Conservation (phyloP, 23 tunicate species). For the Oikopleura vanhoeffeni region DNA sequence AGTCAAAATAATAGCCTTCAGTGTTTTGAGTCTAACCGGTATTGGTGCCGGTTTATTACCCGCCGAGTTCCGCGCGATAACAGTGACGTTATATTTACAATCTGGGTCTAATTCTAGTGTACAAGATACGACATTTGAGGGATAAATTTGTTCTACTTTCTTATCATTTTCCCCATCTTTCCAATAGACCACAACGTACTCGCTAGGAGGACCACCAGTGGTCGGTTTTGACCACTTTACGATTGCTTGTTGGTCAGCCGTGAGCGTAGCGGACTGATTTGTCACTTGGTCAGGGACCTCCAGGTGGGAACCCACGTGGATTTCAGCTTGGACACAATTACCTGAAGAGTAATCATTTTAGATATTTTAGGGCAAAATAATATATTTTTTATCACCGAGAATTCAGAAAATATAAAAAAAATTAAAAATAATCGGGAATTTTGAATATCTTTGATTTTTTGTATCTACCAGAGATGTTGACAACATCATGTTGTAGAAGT, state of each 20-base stretch:
- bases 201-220: conserved; percentile 3
- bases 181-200: conserved; percentile 9
- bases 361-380: too few relatives aligned
- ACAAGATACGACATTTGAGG: not conserved
- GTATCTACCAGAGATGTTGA: too few relatives aligned
- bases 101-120: not conserved
- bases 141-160: not conserved
- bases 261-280: not conserved
- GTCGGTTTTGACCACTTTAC: not conserved
- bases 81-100: not conserved
- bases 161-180: not conserved
- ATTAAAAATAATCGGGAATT: too few relatives aligned
- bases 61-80: conserved; percentile 14
- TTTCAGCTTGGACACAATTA: conserved; percentile 3
- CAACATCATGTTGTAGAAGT: too few relatives aligned
- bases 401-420: too few relatives aligned
- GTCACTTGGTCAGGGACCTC: conserved; percentile 15
- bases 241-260: not conserved
- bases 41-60: not conserved
- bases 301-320: not conserved
- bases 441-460: too few relatives aligned
- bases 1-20: conserved; percentile 42
- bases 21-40: conserved; percentile 1
- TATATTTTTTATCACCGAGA: too few relatives aligned
- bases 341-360: too few relatives aligned